A percentile compares a stretch with the other conserved stretches of the same genome.
These are phyloP conservation scores for Pseudanteris insignis DNA, from an alignment of 2,888 invertebrate species.

Conservation along the genomic window DNA sequence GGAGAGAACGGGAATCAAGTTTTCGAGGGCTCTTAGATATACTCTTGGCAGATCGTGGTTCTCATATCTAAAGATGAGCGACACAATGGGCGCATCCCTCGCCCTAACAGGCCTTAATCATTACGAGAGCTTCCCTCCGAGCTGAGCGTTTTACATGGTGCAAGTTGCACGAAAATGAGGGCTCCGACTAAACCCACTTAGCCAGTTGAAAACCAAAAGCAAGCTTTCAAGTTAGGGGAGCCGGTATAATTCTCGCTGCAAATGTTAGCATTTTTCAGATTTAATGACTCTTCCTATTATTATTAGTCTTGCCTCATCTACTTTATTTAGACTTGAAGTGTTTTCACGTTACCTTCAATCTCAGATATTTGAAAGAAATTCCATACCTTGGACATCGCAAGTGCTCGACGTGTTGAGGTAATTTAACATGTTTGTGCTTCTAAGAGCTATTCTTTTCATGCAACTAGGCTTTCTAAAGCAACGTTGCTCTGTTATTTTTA, in stretches of 20 bases:
- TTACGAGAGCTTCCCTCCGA: slow-evolving; percentile 52
- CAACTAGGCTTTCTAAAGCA: too few species aligned
- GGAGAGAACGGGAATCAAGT: slow-evolving; percentile 50
- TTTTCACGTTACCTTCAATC: slow-evolving; percentile 10
- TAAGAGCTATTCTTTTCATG: too few species aligned
- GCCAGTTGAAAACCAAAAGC: slow-evolving; percentile 30
- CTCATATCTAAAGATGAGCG: slow-evolving; percentile 52
- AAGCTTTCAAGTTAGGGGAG: slow-evolving; percentile 17
- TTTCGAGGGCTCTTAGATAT: slow-evolving; percentile 53
- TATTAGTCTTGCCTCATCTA: slow-evolving; percentile 14
- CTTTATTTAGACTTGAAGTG: slow-evolving; percentile 10
- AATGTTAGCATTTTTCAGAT: slow-evolving; percentile 31
- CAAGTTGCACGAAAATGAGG: slow-evolving; percentile 28
- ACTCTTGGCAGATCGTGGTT: slow-evolving; percentile 49
- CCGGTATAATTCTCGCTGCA: slow-evolving; percentile 32
- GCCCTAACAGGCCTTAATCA: slow-evolving; percentile 60
- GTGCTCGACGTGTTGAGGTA: slow-evolving; percentile 13
- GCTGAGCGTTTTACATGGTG: slow-evolving; percentile 52
- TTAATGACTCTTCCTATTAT: slow-evolving; percentile 36
- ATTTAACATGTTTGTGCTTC: slow-evolving; percentile 7
- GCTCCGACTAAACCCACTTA: slow-evolving; percentile 34
- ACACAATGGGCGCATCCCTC: slow-evolving; percentile 56
- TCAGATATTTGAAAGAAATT: slow-evolving; percentile 8
- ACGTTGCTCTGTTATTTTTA: too few species aligned
- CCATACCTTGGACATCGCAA: background rate